Base-by-base conservation (phyloP, 1,140 invertebrate species). In the Idris sp. region DNA sequence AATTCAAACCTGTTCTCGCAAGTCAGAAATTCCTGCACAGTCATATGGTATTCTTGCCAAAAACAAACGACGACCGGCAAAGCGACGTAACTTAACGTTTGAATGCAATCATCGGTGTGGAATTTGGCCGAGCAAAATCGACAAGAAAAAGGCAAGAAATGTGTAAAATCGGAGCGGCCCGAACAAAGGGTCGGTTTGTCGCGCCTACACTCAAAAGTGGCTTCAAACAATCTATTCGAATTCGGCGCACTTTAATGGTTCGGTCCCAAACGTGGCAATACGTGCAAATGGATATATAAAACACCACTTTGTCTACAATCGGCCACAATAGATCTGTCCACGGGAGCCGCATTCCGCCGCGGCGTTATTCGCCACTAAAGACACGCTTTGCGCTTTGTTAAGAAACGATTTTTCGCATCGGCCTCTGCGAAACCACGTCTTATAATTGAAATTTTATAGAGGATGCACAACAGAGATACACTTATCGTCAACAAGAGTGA, bases 401-500 rank as follows among this genome's bases (percentile, higher is more conserved):
- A 68, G 40, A 36, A 41, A 59, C 71, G 79, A 84, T 84, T 83
- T 83, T 79, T 78, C 78, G 69, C 68, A 53, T 75, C 77, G 76
- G 46, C 40, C 62, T 64, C 76, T 28, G 78, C 74, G 78, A 83
- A 81, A 75, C 73, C 67, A 33, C 65, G 46, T 56, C 36, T 58
- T 54, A 26, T 81, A 83, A 84, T 83, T 82, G 80, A 65, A 78
- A 85, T 84, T 85, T 84, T 81, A 83, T 82, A 83, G 68, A 33
- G 69, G 62, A 46, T 67, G 35, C 36, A 36, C 2, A 44, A 53
- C 38, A 58, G 36, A 38, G 31, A 61, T 65, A 56, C 44, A 54
- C 59, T 69, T 69, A 59, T 38, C 28, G 30, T 13, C 19, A 19
- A 36, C 9, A 16, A 6, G 49, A 25, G n/a, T 4, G 6, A 46